Evolutionary conservation across 2,888 invertebrate genomes (phyloP), one percentile per base, ranked within the genome.

Genomic region (Drosophila conformis): DNA sequence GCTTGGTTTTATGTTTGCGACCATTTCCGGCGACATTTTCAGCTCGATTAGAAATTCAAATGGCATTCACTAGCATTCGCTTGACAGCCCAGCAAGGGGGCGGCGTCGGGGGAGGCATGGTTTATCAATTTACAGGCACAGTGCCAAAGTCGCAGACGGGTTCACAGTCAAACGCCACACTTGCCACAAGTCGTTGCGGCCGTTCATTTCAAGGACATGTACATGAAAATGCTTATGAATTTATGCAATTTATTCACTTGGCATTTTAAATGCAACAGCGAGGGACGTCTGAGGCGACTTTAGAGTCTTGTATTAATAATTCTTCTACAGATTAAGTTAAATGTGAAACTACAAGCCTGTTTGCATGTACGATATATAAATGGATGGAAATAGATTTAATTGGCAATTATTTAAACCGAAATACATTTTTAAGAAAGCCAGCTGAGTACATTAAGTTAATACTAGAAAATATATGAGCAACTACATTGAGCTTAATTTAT

Each of bases 1-100:
- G 40, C 33, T 72, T 35, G 63, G 40, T 51, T 78, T 77, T 67
- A 68, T 77, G 78, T 76, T 78, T 78, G 77, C 67, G 58, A 66
- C 60, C 74, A 66, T 79, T 82, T 82, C 82, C 82, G 82, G 75
- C 69, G 76, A 65, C 71, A 79, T 72, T 73, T 81, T 48, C 78
- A 69, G 63, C 69, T 78, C 72, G 79, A 78, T 90, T 90, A 81
- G 69, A 72, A 73, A 90, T 89, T 78, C 91, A 89, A 90, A 90
- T 80, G 73, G 73, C 79, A 86, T 80, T 80, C 78, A 60, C 58
- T 70, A 77, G 78, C 76, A 83, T 78, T 6, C 40, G 13, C 33
- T 79, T 82, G 79, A 72, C 75, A 71, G 61, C 52, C 31, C 31
- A 13, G 27, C n/a, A 13, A 38, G 54, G 6, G n/a, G 54, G 46